Percentiles rank a stretch among this genome's conserved stretches.
Conservation (phyloP, 2,113 vertebrate genomes). For the Progne subis region DNA sequence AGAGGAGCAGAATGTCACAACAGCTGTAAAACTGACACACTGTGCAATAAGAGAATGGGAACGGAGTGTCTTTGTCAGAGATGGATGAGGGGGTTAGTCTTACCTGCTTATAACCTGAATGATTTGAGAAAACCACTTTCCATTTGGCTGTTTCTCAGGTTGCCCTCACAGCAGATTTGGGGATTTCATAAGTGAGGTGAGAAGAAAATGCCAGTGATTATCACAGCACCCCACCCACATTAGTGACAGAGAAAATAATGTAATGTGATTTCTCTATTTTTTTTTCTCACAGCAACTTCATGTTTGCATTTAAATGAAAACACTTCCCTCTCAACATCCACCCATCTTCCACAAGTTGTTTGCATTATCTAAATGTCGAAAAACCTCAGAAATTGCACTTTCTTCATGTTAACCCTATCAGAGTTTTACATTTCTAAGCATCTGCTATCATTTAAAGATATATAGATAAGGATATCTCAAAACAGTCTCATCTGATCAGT, state of each 20-base stretch:
- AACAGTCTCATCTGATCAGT: neutral
- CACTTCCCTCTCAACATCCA: neutral
- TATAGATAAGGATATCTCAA: neutral
- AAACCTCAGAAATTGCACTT: neutral
- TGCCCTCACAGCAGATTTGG: neutral
- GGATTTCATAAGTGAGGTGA: neutral
- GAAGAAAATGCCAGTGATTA: neutral
- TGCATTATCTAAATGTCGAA: neutral
- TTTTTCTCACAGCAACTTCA: neutral
- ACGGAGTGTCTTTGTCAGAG: accelerated
- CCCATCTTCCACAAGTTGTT: neutral
- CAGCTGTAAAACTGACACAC: neutral
- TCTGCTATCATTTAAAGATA: neutral
- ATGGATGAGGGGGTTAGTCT: neutral
- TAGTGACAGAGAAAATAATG: neutral
- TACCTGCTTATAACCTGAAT: neutral
- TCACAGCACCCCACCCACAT: neutral
- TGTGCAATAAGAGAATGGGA: neutral
- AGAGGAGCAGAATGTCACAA: neutral
- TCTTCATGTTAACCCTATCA: neutral
- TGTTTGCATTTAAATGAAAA: neutral
- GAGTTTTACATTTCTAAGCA: neutral
- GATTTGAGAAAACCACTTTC: neutral
- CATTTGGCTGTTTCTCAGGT: neutral
- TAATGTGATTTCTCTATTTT: neutral